Base-by-base conservation (phyloP, 92 coral and sea anemone species). In the Zoanthus sansibaricus region DNA sequence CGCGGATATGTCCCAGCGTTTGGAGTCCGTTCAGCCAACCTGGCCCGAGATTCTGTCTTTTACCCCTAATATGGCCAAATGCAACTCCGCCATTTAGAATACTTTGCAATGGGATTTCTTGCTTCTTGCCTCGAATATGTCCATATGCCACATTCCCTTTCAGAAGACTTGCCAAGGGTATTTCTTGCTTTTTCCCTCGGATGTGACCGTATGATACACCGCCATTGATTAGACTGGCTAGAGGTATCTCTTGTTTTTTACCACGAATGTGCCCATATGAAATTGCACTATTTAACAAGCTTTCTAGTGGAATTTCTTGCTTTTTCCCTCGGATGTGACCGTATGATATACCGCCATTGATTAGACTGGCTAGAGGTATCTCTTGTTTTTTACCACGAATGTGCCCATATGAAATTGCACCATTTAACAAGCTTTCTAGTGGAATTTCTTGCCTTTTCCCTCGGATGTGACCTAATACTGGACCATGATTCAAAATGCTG, bases 81-180 rank as follows among this genome's bases (percentile, higher is more conserved):
- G 85, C 37, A 3, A 62, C 51, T 12, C 82, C 82, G 4, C 82
- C 82, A 16, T 77, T 77, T 11, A 56, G 33, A 0, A 75, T 15
- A 48, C 64, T 75, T 5, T 52, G 18, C 49, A 56, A 46, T 0
- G 82, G 82, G 1, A 77, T 77, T 77, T 77, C 82, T 31, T 77
- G 82, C 20, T 77, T 77, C 37, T 77, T 78, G 31, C 83, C 83
- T 3, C 83, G 83, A 17, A 78, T 78, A 78, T 78, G 83, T 59
- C 83, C 83, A 31, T 78, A 78, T 25, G 83, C 12, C 4, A 77
- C 52, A 0, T 67, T 69, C 13, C 79, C 79, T 1, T 76, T 76
- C 18, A 76, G 1, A 7, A 76, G 11, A 76, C 45, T 51, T 8
- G 64, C 83, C 71, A 61, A 42, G 6, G 69, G 83, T 0, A 78